phyloP scores from a whole-genome alignment of 1,140 invertebrate species.

The Muscidifurax raptorellus region DNA sequence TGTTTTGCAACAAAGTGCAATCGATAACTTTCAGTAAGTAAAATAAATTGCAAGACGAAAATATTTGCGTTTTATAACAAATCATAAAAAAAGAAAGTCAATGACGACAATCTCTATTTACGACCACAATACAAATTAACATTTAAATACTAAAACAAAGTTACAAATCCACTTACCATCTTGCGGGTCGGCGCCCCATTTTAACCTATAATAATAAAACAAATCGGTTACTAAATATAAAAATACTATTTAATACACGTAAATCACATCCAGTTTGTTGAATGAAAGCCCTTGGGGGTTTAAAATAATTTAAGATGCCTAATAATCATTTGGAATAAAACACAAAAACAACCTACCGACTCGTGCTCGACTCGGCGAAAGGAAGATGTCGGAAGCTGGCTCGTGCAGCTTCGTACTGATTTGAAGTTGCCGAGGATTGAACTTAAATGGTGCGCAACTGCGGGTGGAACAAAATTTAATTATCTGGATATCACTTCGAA shows the following conservation, averaged over 20 bases:
- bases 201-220: slow-evolving; percentile 63
- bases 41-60: neutral
- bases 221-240: neutral
- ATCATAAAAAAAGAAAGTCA: too few relatives aligned
- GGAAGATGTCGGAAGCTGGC: slow-evolving; percentile 33
- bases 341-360: neutral
- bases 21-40: neutral
- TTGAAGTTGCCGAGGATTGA: neutral
- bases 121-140: neutral
- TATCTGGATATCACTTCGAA: neutral
- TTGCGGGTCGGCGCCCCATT: slow-evolving; percentile 85
- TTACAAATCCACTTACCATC: slow-evolving; percentile 77
- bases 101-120: too few relatives aligned
- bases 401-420: neutral
- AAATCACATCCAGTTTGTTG: neutral
- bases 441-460: neutral
- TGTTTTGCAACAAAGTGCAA: neutral
- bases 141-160: neutral
- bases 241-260: slow-evolving; percentile 45
- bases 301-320: slow-evolving; percentile 24
- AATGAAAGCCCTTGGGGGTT: neutral
- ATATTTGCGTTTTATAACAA: too few relatives aligned
- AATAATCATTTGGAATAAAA: slow-evolving; percentile 32
- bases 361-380: slow-evolving; percentile 3
- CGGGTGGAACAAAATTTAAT: neutral